A percentile compares a stretch with the other conserved stretches of the same genome.
Conservation (phyloP, 2,888 invertebrate genomes). For the Glyphotaelius pellucidus region DNA sequence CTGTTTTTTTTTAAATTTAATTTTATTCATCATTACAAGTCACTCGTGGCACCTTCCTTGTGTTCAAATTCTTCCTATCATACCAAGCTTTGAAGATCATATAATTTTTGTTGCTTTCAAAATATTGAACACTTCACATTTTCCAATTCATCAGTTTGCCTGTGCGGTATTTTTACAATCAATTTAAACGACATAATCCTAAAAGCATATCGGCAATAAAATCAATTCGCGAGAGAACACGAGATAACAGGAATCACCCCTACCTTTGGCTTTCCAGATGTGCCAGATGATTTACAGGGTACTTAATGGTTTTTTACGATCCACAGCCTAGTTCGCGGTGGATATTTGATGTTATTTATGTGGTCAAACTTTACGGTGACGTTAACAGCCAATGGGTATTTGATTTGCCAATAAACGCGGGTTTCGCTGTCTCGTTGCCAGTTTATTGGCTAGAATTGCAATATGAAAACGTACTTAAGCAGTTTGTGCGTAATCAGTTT, state of each 20-base stretch:
- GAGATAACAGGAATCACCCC: conserved; percentile 5
- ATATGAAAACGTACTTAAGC: not conserved
- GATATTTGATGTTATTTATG: conserved; percentile 17
- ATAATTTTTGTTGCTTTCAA: not conserved
- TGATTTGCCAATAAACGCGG: conserved; percentile 5
- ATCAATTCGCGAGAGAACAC: conserved; percentile 13
- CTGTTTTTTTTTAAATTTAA: too few species aligned
- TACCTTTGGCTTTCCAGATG: conserved; percentile 4
- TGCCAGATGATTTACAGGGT: not conserved
- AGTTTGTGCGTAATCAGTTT: not conserved
- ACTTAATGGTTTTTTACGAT: conserved; percentile 3
- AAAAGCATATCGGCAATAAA: conserved; percentile 26
- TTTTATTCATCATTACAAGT: too few species aligned
- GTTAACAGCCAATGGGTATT: conserved; percentile 17
- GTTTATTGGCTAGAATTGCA: not conserved
- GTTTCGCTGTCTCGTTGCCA: not conserved
- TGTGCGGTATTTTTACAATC: not conserved
- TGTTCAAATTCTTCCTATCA: too few species aligned
- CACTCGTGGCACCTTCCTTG: too few species aligned
- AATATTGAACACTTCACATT: not conserved
- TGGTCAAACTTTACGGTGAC: conserved; percentile 32
- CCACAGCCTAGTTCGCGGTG: not conserved
- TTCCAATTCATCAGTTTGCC: not conserved
- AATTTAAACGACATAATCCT: conserved; percentile 24
- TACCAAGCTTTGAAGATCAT: not conserved